phyloP scores from a whole-genome alignment of 2,888 invertebrate species.

The Mimachlamys varia region DNA sequence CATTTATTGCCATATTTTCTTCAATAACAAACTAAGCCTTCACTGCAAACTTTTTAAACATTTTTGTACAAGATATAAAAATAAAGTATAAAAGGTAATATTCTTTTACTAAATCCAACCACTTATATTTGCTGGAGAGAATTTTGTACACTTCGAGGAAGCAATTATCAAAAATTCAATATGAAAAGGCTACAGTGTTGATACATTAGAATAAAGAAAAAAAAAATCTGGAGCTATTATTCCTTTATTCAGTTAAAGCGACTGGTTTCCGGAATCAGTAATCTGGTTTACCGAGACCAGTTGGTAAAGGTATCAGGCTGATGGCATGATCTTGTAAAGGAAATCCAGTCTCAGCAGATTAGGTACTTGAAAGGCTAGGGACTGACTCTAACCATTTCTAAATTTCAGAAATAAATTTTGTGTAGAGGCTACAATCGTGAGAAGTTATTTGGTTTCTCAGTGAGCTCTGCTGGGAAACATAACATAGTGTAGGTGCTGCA shows the following conservation, averaged over 20 bases:
- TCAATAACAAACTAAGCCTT: conserved; percentile 33
- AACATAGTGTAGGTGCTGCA: not conserved
- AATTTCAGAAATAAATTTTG: not conserved
- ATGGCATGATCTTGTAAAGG: not conserved
- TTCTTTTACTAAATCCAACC: not conserved
- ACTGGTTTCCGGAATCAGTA: not conserved
- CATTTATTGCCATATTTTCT: conserved; percentile 29
- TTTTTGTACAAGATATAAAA: not conserved
- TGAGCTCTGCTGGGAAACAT: not conserved
- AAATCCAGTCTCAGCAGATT: not conserved
- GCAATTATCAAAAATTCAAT: not conserved
- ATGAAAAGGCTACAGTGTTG: not conserved
- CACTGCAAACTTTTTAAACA: not conserved
- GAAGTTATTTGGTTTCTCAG: not conserved
- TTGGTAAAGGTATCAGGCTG: not conserved
- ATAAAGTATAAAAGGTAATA: not conserved
- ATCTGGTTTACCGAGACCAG: conserved; percentile 2
- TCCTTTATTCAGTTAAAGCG: not conserved
- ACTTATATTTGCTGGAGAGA: not conserved
- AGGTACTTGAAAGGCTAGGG: not conserved
- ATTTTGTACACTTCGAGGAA: not conserved
- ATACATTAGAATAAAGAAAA: not conserved
- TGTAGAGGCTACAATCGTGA: not conserved
- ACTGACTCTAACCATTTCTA: conserved; percentile 14
- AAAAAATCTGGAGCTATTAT: not conserved